Evolutionary conservation across 2,888 invertebrate genomes (phyloP).

Genomic region (Catocala nupta): DNA sequence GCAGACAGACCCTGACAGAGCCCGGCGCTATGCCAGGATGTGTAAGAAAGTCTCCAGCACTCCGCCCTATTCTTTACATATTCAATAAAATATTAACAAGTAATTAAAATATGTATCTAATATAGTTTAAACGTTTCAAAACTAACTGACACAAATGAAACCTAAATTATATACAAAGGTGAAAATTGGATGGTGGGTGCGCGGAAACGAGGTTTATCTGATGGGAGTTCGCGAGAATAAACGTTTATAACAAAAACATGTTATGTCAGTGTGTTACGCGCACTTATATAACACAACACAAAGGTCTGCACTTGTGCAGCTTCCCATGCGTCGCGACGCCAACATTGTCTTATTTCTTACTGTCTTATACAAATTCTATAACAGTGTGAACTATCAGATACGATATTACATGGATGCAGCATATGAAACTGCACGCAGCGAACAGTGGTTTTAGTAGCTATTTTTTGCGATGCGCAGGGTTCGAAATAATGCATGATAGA

Average conservation of each 20-base stretch:
- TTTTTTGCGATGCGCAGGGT: too few relatives aligned
- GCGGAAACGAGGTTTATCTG: slow-evolving; percentile 45
- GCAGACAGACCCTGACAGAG: too few relatives aligned
- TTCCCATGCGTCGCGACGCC: slow-evolving; percentile 72
- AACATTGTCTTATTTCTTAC: slow-evolving; percentile 74
- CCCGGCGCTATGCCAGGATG: too few relatives aligned
- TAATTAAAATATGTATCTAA: too few relatives aligned
- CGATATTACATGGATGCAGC: slow-evolving; percentile 26
- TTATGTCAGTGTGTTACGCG: slow-evolving; percentile 64
- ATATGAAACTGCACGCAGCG: slow-evolving; percentile 10
- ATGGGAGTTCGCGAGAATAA: slow-evolving; percentile 39
- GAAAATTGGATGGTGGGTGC: slow-evolving; percentile 29
- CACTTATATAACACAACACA: slow-evolving; percentile 71
- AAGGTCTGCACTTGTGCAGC: slow-evolving; percentile 73
- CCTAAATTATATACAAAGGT: slow-evolving; percentile 20
- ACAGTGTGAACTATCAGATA: slow-evolving; percentile 55
- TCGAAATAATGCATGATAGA: too few relatives aligned
- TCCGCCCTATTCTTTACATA: too few relatives aligned
- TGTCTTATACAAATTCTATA: slow-evolving; percentile 31
- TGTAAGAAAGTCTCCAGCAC: too few relatives aligned
- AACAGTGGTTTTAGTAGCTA: too few relatives aligned
- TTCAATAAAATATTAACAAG: too few relatives aligned
- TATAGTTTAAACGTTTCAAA: too few relatives aligned
- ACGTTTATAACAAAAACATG: slow-evolving; percentile 44
- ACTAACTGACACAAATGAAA: too few relatives aligned